Conservation (phyloP, 2,888 invertebrate species). For the Elegia similella region DNA sequence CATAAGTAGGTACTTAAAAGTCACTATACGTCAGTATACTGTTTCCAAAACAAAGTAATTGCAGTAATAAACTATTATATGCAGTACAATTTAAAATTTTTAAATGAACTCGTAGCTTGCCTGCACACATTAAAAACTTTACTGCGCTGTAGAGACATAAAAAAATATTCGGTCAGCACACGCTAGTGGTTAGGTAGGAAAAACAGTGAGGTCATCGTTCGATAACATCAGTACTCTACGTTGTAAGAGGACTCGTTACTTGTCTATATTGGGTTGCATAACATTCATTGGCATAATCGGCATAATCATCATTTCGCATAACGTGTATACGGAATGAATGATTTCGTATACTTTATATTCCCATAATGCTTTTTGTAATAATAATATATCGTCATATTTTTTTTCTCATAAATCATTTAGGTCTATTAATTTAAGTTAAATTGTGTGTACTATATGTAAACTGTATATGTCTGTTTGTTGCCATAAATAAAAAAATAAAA, state of each 20-base stretch:
- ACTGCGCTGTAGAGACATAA: slow-evolving; percentile 5
- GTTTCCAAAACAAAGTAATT: not conserved
- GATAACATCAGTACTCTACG: not conserved
- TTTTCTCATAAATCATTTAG: too few species aligned
- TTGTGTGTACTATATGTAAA: too few species aligned
- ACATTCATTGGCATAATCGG: too few species aligned
- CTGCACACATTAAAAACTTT: slow-evolving; percentile 12
- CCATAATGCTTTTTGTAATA: too few species aligned
- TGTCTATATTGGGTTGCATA: too few species aligned
- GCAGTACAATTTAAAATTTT: slow-evolving; percentile 4
- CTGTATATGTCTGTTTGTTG: too few species aligned
- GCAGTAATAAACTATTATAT: slow-evolving; percentile 4
- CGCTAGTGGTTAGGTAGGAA: slow-evolving; percentile 5
- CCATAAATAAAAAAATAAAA: too few species aligned
- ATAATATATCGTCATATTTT: too few species aligned
- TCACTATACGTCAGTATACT: not conserved
- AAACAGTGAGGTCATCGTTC: not conserved
- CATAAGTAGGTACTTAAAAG: not conserved
- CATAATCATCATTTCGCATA: too few species aligned
- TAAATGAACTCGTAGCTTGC: slow-evolving; percentile 2
- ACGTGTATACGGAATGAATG: too few species aligned
- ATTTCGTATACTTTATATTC: too few species aligned
- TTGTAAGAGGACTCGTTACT: not conserved
- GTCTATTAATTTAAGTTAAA: too few species aligned
- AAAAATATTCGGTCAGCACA: slow-evolving; percentile 16